A percentile compares a stretch with the other conserved stretches of the same genome.
These are phyloP conservation scores for Piaya cayana DNA, from an alignment of 2,113 vertebrate genomes.

Conservation along the genomic window DNA sequence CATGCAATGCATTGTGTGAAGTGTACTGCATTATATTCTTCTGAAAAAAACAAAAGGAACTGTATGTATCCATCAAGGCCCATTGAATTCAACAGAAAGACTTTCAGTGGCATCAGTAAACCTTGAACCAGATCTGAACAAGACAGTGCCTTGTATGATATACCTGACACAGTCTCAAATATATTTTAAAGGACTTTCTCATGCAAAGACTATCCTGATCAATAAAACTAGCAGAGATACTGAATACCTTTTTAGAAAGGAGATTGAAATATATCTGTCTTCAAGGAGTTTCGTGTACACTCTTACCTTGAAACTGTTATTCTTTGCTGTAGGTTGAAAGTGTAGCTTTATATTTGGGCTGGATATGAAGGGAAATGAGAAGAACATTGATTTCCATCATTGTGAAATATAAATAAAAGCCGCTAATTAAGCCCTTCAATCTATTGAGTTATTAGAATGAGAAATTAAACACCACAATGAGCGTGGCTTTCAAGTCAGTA, in stretches of 20 bases:
- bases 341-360: not conserved
- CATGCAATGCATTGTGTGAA: not conserved
- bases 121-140: not conserved
- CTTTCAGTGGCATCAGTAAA: not conserved
- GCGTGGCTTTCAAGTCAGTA: not conserved
- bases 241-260: not conserved
- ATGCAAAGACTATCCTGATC: not conserved
- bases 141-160: not conserved
- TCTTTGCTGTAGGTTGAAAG: not conserved
- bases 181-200: not conserved
- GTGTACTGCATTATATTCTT: not conserved
- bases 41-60: not conserved
- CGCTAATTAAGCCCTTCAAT: constrained; percentile 38
- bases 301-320: not conserved
- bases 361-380: not conserved
- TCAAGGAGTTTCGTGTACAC: not conserved
- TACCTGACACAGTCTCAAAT: not conserved
- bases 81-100: not conserved
- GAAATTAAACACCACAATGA: not conserved
- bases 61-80: not conserved
- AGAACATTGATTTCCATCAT: not conserved
- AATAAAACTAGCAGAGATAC: not conserved
- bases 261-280: not conserved
- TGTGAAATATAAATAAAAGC: constrained; percentile 21
- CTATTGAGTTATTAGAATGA: not conserved